Evolutionary conservation across 2,888 invertebrate species (phyloP).

Genomic region (Glomeris marginata): DNA sequence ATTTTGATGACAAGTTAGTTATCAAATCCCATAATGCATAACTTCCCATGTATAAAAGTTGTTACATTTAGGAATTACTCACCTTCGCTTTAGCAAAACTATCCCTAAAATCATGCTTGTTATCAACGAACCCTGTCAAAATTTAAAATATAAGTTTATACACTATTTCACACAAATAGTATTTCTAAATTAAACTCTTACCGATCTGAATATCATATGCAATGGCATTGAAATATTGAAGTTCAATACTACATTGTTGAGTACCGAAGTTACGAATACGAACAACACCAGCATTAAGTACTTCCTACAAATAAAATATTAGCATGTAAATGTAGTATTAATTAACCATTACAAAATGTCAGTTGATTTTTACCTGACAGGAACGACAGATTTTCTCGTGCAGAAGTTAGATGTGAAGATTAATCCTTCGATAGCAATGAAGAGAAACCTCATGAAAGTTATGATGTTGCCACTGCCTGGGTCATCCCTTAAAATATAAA

Average conservation of each 20-base stretch:
- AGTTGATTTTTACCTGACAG: conserved; percentile 28
- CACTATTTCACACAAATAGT: background rate
- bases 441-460: conserved; percentile 35
- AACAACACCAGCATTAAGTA: conserved; percentile 33
- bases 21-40: background rate
- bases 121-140: conserved; percentile 12
- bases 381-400: conserved; percentile 29
- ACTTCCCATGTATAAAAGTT: too few relatives aligned
- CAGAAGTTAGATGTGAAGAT: conserved; percentile 32
- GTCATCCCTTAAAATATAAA: conserved; percentile 25
- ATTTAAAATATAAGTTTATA: background rate
- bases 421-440: conserved; percentile 35
- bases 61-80: too few relatives aligned
- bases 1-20: too few relatives aligned
- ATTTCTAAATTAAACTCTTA: conserved; percentile 20
- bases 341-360: too few relatives aligned
- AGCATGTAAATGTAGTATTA: too few relatives aligned
- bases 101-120: conserved; percentile 12
- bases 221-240: conserved; percentile 31
- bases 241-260: conserved; percentile 17
- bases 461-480: conserved; percentile 34
- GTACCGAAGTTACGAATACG: conserved; percentile 35
- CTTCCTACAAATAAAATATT: conserved; percentile 24
- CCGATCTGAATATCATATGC: conserved; percentile 32
- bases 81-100: conserved; percentile 9